Percentiles rank a stretch among this genome's conserved stretches.
These are phyloP conservation scores for Axinella damicornis DNA, from an alignment of 37 sponge, comb jelly and placozoan genomes.

Conservation along the genomic window DNA sequence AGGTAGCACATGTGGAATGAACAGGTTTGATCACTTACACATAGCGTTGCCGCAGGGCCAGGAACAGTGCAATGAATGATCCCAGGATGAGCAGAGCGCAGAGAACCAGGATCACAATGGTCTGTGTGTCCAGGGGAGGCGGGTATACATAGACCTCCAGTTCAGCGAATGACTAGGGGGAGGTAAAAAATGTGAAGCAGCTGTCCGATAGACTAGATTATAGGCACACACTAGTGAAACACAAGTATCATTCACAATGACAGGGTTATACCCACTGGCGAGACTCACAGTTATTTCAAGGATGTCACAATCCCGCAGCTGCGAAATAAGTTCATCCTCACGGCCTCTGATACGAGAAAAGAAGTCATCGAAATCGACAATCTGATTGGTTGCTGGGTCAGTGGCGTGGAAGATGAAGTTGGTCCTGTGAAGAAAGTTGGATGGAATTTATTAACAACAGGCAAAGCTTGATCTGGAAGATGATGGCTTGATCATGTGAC, in stretches of 20 bases:
- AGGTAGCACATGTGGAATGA: not conserved
- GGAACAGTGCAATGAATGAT: conserved; percentile 10
- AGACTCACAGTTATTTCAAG: conserved; percentile 20
- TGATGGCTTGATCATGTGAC: not conserved
- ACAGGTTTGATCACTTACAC: conserved; percentile 33
- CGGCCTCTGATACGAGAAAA: not conserved
- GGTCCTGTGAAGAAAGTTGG: conserved; percentile 5
- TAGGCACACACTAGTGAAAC: too few relatives aligned
- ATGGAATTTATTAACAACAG: too few relatives aligned
- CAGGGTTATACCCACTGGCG: too few relatives aligned
- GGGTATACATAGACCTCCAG: conserved; percentile 9
- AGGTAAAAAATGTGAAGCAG: not conserved
- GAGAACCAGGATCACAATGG: conserved; percentile 41
- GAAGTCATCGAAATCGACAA: conserved; percentile 52
- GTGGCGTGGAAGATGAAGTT: conserved; percentile 61
- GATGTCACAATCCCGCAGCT: conserved; percentile 14
- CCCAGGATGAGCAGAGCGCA: conserved; percentile 41
- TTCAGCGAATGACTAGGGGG: conserved; percentile 9
- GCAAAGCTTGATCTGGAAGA: too few relatives aligned
- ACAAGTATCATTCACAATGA: too few relatives aligned
- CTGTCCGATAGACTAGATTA: too few relatives aligned
- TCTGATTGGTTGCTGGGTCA: conserved; percentile 14
- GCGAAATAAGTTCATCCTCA: conserved; percentile 4
- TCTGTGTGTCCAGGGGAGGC: conserved; percentile 40
- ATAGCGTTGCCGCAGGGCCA: conserved; percentile 56